Evolutionary conservation across 2,113 vertebrate genomes (phyloP), one percentile per base, ranked within the genome.

Genomic region (Neotoma lepida): DNA sequence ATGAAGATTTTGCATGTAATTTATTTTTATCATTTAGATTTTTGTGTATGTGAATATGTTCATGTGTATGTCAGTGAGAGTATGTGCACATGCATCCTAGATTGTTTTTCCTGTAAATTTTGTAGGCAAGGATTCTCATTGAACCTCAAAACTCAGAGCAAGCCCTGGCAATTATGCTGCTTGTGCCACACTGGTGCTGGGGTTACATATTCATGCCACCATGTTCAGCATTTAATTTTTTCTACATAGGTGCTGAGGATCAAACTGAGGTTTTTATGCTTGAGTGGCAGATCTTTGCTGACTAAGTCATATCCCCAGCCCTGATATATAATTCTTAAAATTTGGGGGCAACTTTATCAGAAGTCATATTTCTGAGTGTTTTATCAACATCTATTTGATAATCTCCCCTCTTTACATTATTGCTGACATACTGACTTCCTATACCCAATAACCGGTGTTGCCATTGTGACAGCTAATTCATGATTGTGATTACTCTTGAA

Each of bases 391-490:
- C 10, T 68, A 26, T 92, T 96, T 95, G 58, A 30, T 86, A 44
- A 46, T 77, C 17, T 88, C 14, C 24, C 39, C 91, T 81, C 30
- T 90, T 88, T 92, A 24, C 13, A 87, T 5, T 73, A 71, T 90
- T 92, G 9, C 28, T 89, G n/a, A 81, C 82, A 26, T 44, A 87
- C 15, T 94, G 86, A 6, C 41, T 49, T 88, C 77, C 93, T 95
- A 80, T 35, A 22, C 20, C 24, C 63, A 54, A 14, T 70, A 58
- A 81, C 35, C 80, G 20, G 89, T 92, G 96, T 90, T 86, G 5
- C 88, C 14, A 84, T 93, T 91, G 56, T 96, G 81, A 73, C 24
- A 94, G 15, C 66, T 90, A 6, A 90, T 96, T 95, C 14, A 90
- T 84, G 33, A 86, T 73, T 95, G 18, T 92, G 86, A 88, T 90